Percentiles rank a stretch among this genome's conserved stretches.
Conservation (phyloP, 2,888 invertebrate species). For the Dascillus cervinus region DNA sequence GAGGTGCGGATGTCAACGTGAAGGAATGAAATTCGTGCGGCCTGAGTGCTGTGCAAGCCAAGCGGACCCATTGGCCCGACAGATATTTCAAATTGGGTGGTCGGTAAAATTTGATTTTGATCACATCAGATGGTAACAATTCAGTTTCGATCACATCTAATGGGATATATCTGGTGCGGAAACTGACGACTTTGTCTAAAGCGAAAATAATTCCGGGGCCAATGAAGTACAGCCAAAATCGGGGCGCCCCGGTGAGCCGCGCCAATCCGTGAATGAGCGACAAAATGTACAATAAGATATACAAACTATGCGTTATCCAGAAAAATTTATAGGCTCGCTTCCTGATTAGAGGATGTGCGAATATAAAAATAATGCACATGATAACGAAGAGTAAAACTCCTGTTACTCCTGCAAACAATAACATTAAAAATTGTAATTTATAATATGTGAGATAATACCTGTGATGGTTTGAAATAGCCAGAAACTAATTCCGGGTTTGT, state of each 20-base stretch:
- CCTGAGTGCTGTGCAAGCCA: conserved; percentile 84
- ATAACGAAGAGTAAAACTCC: conserved; percentile 82
- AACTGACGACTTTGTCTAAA: conserved; percentile 84
- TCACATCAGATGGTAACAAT: conserved; percentile 86
- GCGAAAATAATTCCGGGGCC: conserved; percentile 86
- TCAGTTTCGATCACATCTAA: conserved; percentile 91
- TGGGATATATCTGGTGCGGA: conserved; percentile 85
- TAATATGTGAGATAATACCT: conserved; percentile 46
- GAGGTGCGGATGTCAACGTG: conserved; percentile 91
- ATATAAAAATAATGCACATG: conserved; percentile 94
- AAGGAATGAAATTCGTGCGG: conserved; percentile 92
- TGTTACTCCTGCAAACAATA: conserved; percentile 60
- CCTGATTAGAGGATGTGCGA: conserved; percentile 87
- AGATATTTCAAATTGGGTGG: conserved; percentile 92
- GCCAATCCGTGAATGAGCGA: conserved; percentile 87
- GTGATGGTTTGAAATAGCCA: conserved; percentile 95
- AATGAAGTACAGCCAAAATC: conserved; percentile 92
- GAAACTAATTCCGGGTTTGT: conserved; percentile 86
- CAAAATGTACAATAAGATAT: conserved; percentile 76
- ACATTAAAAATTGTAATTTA: too few relatives aligned
- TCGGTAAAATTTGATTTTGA: conserved; percentile 90
- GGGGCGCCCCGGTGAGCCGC: conserved; percentile 79
- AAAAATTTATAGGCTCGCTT: conserved; percentile 93
- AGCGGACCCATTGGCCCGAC: conserved; percentile 89
- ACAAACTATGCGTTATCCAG: conserved; percentile 88